phyloP scores from a whole-genome alignment of 1,140 invertebrate species.

The Bursaphelenchus mucronatus region DNA sequence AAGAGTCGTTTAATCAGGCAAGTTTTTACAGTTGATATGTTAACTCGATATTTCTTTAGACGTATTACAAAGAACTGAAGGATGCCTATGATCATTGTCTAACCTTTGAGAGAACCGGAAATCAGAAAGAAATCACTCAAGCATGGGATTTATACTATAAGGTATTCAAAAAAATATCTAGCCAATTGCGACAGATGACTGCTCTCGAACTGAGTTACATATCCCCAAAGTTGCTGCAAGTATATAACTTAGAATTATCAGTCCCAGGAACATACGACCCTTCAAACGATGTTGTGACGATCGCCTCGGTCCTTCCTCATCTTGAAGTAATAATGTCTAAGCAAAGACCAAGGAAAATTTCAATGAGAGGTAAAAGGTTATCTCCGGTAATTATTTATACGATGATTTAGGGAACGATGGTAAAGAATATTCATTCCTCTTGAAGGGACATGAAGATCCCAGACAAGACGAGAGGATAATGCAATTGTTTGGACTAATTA shows the following conservation, averaged over 20 bases:
- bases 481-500: constrained; percentile 97
- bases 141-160: constrained; percentile 96
- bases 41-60: constrained; percentile 49
- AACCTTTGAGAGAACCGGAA: constrained; percentile 75
- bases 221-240: constrained; percentile 80
- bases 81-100: constrained; percentile 90
- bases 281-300: constrained; percentile 72
- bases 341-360: constrained; percentile 88
- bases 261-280: constrained; percentile 83
- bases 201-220: constrained; percentile 83
- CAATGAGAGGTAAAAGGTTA: constrained; percentile 72
- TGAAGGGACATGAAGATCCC: constrained; percentile 98
- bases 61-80: constrained; percentile 84
- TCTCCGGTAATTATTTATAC: not conserved
- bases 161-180: constrained; percentile 86
- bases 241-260: constrained; percentile 84
- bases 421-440: constrained; percentile 92
- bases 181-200: constrained; percentile 77
- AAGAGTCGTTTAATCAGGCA: constrained; percentile 85
- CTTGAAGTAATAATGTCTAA: constrained; percentile 94
- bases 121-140: constrained; percentile 79
- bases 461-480: constrained; percentile 95
- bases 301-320: constrained; percentile 76
- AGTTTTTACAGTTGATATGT: not conserved
- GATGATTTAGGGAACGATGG: constrained; percentile 61